Base-by-base conservation (phyloP, 2,797 vertebrate genomes). In the Avahi laniger region DNA sequence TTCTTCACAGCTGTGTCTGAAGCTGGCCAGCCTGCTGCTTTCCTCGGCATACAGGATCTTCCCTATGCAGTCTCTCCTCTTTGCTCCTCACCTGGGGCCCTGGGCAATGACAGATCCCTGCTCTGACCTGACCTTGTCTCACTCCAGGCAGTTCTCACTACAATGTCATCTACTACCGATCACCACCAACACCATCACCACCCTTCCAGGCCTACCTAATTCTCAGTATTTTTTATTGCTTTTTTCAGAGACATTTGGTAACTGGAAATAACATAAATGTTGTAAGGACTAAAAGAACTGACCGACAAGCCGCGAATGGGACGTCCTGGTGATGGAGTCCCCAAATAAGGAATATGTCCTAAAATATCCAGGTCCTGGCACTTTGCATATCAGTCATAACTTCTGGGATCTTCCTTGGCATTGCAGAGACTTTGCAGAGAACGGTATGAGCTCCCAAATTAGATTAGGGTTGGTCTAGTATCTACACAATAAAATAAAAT, bases 211-310 rank as follows among this genome's bases (percentile, higher is more conserved):
- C 38, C 15, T 70, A 35, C 20, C 28, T 70, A 54, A 15, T 65
- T 52, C 28, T 72, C 59, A 38, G 0, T 83, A 69, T 73, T 69
- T 91, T 65, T 38, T 43, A 24, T 57, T 33, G 35, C 15, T 67
- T 67, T 88, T 85, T 63, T 72, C 69, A 67, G 46, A 52, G 11
- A 84, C 57, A 89, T n/a, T 72, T 24, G 4, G n/a, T 75, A 63
- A 50, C 22, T 35, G 10, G 30, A 86, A 61, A 96, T 86, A 72
- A 85, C 94, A 4, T 72, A 81, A 89, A 81, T 63, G 79, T 80
- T 57, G 17, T 67, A 87, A 93, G 69, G 28, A 81, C 54, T 89
- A 67, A 90, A 96, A 90, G 48, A 59, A 94, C 10, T 46, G 54
- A 20, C 18, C 30, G 28, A 65, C 9, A 76, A 50, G 33, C 11